Percentiles rank a stretch among this genome's conserved stretches.
Conservation (phyloP, 2,113 vertebrate genomes). For the Pluvialis apricaria region DNA sequence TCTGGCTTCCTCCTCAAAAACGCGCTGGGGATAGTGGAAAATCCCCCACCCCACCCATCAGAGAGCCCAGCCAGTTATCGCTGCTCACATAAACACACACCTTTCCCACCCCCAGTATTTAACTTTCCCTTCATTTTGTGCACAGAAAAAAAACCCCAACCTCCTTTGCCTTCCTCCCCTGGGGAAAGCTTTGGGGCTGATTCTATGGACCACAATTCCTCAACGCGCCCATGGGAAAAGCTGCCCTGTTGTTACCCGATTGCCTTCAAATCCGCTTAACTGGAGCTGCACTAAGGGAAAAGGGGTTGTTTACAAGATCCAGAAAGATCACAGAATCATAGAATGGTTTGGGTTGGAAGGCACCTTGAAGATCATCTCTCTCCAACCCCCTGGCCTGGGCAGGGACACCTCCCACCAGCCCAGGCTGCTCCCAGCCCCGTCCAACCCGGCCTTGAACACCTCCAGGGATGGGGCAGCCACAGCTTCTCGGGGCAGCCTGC, state of each 20-base stretch:
- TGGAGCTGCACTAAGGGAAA: neutral
- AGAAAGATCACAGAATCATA: no score
- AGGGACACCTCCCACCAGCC: no score
- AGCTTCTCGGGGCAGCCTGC: no score
- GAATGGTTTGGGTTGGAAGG: no score
- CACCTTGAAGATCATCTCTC: no score
- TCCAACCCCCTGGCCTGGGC: no score
- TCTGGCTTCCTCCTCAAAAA: neutral
- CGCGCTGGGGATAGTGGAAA: accelerated
- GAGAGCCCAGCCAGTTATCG: no score
- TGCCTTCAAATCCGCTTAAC: neutral
- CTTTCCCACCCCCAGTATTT: neutral
- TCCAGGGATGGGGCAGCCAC: no score
- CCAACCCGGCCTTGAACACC: no score
- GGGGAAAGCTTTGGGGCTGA: neutral
- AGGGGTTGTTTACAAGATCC: neutral
- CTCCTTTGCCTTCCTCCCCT: no score
- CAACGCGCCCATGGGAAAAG: neutral
- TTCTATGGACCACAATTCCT: neutral
- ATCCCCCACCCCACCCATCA: accelerated
- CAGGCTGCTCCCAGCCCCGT: no score
- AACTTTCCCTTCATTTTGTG: neutral
- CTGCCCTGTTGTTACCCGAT: neutral
- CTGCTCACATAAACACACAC: neutral
- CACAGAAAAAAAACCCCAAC: neutral